Evolutionary conservation across 2,888 invertebrate genomes (phyloP), one percentile per base, ranked within the genome.

Genomic region (Bombylius major): DNA sequence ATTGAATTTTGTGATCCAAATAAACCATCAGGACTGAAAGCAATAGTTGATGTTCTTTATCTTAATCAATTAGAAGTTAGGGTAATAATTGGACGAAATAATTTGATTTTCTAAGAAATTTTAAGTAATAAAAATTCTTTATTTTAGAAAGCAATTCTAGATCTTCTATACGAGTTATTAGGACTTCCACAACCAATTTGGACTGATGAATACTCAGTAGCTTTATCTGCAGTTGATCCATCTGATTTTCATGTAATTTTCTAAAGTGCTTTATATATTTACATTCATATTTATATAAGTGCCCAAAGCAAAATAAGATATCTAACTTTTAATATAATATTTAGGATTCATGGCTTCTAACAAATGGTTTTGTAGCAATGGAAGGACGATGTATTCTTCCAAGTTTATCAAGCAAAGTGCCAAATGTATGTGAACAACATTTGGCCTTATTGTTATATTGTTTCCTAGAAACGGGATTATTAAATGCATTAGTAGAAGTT

Each of bases 341-440:
- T 11, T 58, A 84, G 71, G 89, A 93, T 62, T 80, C 85, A 1
- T 97, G 95, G 94, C 82, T 89, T 64, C 75, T 97, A 34, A 86
- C 85, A 64, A 94, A 95, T 71, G 96, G 94, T 44, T 97, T 97
- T 70, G 88, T 97, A n/a, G 92, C 89, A 13, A 87, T 89, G 56
- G 97, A 97, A 76, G 95, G 93, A 50, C 82, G 82, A 57, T 82
- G 82, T 55, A 83, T 95, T 64, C 75, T 97, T 70, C 93, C 95
- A 60, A 89, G 91, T 70, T 78, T 93, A 59, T 86, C 90, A 53
- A 85, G 85, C 62, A 85, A 81, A 59, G 89, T 94, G 59, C 89
- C 94, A 13, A 95, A 94, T 75, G 83, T 95, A 62, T 85, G 87
- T 59, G 92, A 95, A 72, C 89, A 93, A 71, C 96, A 96, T 77